phyloP scores from a whole-genome alignment of 2,888 invertebrate genomes.

The Scaptomyza parva region DNA sequence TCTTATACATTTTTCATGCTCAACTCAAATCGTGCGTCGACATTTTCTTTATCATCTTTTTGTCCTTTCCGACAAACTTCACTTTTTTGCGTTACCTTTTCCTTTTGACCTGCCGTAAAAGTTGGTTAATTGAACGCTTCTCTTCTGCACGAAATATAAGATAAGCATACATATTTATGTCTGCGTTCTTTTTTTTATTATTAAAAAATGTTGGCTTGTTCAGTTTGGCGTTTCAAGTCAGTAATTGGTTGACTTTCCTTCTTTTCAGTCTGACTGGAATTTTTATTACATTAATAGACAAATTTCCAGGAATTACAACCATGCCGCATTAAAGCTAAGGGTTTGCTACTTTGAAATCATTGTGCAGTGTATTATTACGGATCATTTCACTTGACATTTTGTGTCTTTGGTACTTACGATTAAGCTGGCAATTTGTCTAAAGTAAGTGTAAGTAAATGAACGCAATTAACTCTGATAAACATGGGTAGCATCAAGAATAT shows the following conservation, averaged over 20 bases:
- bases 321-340: not conserved
- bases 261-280: slow-evolving; percentile 4
- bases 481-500: slow-evolving; percentile 14
- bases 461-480: slow-evolving; percentile 36
- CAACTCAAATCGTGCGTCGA: slow-evolving; percentile 33
- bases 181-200: not conserved
- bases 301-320: not conserved
- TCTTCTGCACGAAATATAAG: slow-evolving; percentile 1
- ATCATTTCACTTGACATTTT: not conserved
- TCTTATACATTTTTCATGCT: slow-evolving; percentile 60
- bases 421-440: slow-evolving; percentile 19
- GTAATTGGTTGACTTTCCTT: slow-evolving; percentile 21
- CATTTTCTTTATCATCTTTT: slow-evolving; percentile 39
- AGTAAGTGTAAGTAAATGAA: slow-evolving; percentile 26
- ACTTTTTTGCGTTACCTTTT: slow-evolving; percentile 16
- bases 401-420: not conserved
- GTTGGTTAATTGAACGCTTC: slow-evolving; percentile 34
- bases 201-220: not conserved
- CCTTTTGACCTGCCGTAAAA: slow-evolving; percentile 12
- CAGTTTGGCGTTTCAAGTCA: not conserved
- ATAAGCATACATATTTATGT: not conserved
- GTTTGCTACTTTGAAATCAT: not conserved
- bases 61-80: not conserved
- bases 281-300: slow-evolving; percentile 6
- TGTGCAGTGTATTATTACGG: not conserved